These are phyloP conservation scores for Lordiphosa andalusiaca DNA, from an alignment of 2,888 invertebrate genomes.

Conservation along the genomic window DNA sequence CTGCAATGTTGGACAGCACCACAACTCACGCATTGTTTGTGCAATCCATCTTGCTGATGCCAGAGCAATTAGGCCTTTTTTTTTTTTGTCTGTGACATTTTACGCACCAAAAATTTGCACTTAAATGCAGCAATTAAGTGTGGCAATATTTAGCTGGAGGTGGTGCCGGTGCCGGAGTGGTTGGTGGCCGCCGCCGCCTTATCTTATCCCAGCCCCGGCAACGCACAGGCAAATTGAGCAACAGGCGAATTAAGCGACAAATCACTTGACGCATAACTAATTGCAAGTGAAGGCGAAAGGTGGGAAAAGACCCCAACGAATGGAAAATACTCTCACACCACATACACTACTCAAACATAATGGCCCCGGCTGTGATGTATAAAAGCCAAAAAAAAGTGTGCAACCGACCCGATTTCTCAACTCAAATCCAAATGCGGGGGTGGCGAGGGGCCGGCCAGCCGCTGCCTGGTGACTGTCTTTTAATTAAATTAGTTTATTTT, in stretches of 20 bases:
- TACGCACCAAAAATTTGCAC: conserved; percentile 24
- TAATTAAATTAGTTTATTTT: conserved; percentile 64
- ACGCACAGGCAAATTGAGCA: conserved; percentile 4
- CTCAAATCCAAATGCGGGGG: conserved; percentile 2
- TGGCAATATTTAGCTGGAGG: conserved; percentile 6
- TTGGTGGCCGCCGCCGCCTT: neutral
- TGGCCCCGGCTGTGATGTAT: too few species aligned
- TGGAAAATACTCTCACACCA: neutral
- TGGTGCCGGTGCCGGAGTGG: neutral
- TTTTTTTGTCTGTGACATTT: neutral
- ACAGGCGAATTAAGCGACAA: conserved; percentile 38
- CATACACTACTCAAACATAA: too few species aligned
- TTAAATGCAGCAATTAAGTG: conserved; percentile 34
- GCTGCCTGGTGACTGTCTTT: conserved; percentile 31
- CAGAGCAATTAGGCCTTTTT: conserved; percentile 7
- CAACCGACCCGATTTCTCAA: conserved; percentile 15
- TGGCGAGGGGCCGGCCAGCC: conserved; percentile 1
- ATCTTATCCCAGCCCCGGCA: conserved; percentile 1
- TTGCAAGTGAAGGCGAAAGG: conserved; percentile 12
- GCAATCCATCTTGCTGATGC: conserved; percentile 9
- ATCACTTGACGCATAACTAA: conserved; percentile 51
- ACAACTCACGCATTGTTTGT: neutral
- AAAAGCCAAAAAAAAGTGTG: neutral
- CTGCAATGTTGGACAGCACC: too few species aligned
- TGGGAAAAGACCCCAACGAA: neutral